Evolutionary conservation across 2,113 vertebrate genomes (phyloP).

Genomic region (Nicator chloris): DNA sequence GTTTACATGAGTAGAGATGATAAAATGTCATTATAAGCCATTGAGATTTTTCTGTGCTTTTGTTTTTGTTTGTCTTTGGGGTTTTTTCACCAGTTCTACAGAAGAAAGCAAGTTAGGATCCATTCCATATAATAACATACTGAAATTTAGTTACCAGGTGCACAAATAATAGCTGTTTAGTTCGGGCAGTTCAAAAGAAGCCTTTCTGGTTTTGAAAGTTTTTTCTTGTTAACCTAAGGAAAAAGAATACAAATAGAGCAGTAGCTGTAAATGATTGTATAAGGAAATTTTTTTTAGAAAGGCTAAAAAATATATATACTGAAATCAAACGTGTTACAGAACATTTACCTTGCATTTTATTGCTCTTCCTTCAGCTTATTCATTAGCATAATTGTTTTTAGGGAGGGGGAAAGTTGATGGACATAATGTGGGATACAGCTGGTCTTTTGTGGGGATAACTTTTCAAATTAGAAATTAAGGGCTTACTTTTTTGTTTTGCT

Average conservation of each 20-base stretch:
- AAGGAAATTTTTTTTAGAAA: neutral
- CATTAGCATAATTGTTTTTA: neutral
- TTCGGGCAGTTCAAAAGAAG: neutral
- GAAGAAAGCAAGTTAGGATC: neutral
- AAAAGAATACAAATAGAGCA: neutral
- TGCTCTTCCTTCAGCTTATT: neutral
- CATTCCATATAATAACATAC: neutral
- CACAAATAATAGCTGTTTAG: neutral
- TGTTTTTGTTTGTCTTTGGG: neutral
- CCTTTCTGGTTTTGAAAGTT: neutral
- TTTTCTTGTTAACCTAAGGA: neutral
- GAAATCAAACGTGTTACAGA: neutral
- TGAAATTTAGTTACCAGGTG: neutral
- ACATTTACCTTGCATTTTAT: neutral
- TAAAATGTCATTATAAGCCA: neutral
- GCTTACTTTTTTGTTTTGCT: neutral
- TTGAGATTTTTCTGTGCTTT: neutral
- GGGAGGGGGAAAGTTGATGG: neutral
- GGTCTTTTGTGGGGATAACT: neutral
- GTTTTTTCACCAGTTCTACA: neutral
- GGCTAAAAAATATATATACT: too few relatives aligned
- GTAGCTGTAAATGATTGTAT: neutral
- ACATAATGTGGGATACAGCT: neutral
- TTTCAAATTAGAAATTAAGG: neutral
- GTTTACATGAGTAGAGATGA: neutral